Base-by-base conservation (phyloP, 1,140 invertebrate genomes). In the Thaumatotibia leucotreta region DNA sequence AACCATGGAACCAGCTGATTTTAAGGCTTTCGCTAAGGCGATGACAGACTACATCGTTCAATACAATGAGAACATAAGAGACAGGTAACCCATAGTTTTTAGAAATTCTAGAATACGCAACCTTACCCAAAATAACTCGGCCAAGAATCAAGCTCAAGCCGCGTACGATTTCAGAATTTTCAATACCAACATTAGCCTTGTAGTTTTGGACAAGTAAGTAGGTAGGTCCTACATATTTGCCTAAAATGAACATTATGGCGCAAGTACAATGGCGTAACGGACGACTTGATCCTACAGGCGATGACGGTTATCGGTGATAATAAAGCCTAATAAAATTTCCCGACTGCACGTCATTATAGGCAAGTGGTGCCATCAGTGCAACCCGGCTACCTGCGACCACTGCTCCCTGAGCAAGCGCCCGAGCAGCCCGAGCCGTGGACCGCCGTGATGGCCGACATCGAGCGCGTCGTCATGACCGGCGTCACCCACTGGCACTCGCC, bases 401-500 rank as follows among this genome's bases (percentile, higher is more conserved):
- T 99, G 24, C 93, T 99, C 35, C 97, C 98, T 0, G 93, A 94
- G 24, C 92, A 93, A 54, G 97, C 97, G 0, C 98, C 98, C 0
- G 91, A 95, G 66, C 91, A 94, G 64, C 93, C 96, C 0, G 98
- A 99, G 82, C 92, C 93, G 33, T 99, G 98, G 97, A 93, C 97
- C 67, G 95, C 96, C 69, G 95, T 99, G 32, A 97, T 99, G 94
- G 91, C 92, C 9, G 98, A 99, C 82, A 93, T 99, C 52, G 97
- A 99, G 87, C 91, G 95, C 39, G 95, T 99, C n/a, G 97, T 99
- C 58, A 99, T 99, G 98, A 98, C 98, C 4, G 98, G 98, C 1
- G 95, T 98, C 11, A 99, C 98, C 2, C 98, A 99, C 80, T 99
- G 98, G 98, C 98, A 99, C 80, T 98, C 97, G 70, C 98, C 98